Evolutionary conservation across 2,113 vertebrate species (phyloP).

Genomic region (Furnarius figulus): DNA sequence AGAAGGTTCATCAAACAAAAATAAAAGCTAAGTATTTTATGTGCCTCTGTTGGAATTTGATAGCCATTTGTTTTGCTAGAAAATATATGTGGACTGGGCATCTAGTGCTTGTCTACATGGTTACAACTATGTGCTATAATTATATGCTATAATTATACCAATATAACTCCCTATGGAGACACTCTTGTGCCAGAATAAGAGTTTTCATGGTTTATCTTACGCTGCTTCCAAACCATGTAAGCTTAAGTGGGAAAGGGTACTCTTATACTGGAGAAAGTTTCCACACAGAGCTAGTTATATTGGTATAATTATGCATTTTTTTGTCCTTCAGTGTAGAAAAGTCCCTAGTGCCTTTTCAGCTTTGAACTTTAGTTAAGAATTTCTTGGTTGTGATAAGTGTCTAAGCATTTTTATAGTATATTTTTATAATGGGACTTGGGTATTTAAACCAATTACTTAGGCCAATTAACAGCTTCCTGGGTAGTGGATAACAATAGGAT

Average conservation of each 20-base stretch:
- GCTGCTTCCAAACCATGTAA: background rate
- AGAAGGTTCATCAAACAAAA: slow-evolving; percentile 52
- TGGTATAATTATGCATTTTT: slow-evolving; percentile 39
- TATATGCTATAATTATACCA: slow-evolving; percentile 54
- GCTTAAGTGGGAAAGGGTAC: background rate
- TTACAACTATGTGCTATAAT: slow-evolving; percentile 38
- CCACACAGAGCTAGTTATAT: slow-evolving; percentile 1
- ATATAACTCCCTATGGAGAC: slow-evolving; percentile 42
- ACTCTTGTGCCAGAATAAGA: slow-evolving; percentile 38
- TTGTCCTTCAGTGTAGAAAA: slow-evolving; percentile 30
- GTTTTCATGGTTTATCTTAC: slow-evolving; percentile 12
- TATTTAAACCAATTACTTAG: slow-evolving; percentile 57
- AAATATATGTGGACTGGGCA: slow-evolving; percentile 31
- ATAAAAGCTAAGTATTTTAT: slow-evolving; percentile 45
- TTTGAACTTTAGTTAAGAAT: slow-evolving; percentile 66
- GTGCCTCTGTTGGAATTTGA: background rate
- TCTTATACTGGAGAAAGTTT: slow-evolving; percentile 38
- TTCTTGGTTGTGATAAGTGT: slow-evolving; percentile 54
- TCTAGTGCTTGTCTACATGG: slow-evolving; percentile 14
- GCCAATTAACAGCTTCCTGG: slow-evolving; percentile 43
- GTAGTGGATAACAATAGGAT: slow-evolving; percentile 19
- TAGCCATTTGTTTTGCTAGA: slow-evolving; percentile 8
- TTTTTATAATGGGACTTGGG: slow-evolving; percentile 40
- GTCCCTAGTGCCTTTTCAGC: slow-evolving; percentile 28
- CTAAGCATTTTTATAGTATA: slow-evolving; percentile 36